Evolutionary conservation across 2,113 vertebrate species (phyloP).

Genomic region (Trogon surrucura): DNA sequence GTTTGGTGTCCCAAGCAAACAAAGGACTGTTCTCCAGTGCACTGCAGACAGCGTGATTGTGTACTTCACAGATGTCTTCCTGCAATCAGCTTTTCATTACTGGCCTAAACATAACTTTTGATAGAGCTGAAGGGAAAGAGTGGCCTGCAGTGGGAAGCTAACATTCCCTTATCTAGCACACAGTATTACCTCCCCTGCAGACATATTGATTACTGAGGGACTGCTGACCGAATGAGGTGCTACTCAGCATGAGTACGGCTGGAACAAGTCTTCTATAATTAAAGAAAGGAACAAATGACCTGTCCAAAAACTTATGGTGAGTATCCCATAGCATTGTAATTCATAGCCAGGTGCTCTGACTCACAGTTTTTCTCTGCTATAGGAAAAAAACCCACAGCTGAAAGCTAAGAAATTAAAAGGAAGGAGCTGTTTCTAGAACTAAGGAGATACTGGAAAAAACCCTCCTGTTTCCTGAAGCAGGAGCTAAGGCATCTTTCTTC

Average conservation of each 20-base stretch:
- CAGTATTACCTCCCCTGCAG: not conserved
- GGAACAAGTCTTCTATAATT: not conserved
- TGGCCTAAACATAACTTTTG: not conserved
- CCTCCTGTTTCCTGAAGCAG: not conserved
- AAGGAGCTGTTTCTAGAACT: not conserved
- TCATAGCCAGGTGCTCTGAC: not conserved
- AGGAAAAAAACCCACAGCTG: not conserved
- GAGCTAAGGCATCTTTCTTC: not conserved
- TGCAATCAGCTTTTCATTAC: slow-evolving; percentile 5
- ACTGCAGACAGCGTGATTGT: not conserved
- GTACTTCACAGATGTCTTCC: slow-evolving; percentile 5
- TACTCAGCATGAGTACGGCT: not conserved
- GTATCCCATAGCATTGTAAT: not conserved
- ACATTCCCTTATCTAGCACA: not conserved
- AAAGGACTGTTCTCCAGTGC: not conserved
- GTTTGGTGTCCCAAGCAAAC: slow-evolving; percentile 30
- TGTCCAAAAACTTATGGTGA: not conserved
- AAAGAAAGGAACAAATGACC: slow-evolving; percentile 3
- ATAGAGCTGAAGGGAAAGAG: not conserved
- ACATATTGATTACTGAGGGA: not conserved
- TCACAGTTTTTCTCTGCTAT: not conserved
- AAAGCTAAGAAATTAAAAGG: not conserved
- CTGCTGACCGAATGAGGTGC: not conserved
- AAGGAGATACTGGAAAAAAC: not conserved
- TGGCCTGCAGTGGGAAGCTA: not conserved